phyloP scores from a whole-genome alignment of 2,888 invertebrate genomes.

The Hydroisotoma schaefferi region DNA sequence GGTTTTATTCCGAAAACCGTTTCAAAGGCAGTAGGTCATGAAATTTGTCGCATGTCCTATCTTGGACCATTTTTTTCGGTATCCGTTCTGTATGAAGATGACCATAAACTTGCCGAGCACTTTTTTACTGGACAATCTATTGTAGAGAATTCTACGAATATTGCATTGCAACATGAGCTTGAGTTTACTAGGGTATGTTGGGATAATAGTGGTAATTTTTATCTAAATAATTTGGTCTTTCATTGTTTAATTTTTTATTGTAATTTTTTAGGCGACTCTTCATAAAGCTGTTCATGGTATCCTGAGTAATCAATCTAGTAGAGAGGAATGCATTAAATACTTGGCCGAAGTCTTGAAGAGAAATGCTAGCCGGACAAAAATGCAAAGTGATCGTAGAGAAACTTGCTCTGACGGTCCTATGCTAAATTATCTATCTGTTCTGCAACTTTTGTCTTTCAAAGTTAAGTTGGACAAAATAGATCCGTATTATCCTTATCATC shows the following conservation, averaged over 20 bases:
- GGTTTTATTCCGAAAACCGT: constrained; percentile 72
- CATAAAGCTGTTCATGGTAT: constrained; percentile 80
- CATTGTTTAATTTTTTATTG: background rate
- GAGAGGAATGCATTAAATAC: constrained; percentile 75
- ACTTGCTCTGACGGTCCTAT: constrained; percentile 93
- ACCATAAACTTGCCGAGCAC: constrained; percentile 79
- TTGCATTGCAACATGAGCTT: constrained; percentile 72
- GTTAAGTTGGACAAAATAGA: constrained; percentile 88
- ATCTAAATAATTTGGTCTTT: background rate
- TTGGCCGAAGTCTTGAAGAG: constrained; percentile 70
- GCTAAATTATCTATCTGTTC: constrained; percentile 84
- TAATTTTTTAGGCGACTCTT: constrained; percentile 59
- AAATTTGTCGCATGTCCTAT: constrained; percentile 77
- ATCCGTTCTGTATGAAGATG: constrained; percentile 90
- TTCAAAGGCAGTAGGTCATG: constrained; percentile 74
- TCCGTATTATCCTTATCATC: constrained; percentile 81
- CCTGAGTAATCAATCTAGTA: constrained; percentile 73
- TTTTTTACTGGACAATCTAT: constrained; percentile 61
- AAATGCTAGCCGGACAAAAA: constrained; percentile 83
- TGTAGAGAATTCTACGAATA: constrained; percentile 64
- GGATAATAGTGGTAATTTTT: background rate
- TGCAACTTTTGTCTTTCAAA: constrained; percentile 85
- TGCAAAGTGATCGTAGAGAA: constrained; percentile 81
- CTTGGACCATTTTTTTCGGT: constrained; percentile 89
- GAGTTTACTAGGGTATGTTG: constrained; percentile 65